Percentiles rank a stretch among this genome's conserved stretches.
Conservation (phyloP, 2,113 vertebrate genomes). For the Ameiurus melas region DNA sequence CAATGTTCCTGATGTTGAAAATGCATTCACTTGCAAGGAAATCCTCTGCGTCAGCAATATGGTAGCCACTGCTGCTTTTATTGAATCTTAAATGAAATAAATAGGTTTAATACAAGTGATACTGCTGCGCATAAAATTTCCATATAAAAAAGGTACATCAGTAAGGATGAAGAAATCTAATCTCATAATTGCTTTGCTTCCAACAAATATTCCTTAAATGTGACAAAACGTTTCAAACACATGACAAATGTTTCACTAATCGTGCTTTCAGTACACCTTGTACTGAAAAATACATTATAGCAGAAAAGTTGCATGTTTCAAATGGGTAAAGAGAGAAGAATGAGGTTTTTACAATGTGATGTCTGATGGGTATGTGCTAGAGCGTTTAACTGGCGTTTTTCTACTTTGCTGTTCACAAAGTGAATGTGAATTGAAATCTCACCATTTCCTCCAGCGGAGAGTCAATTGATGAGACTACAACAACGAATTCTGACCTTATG, state of each 20-base stretch:
- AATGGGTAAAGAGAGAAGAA: conserved; percentile 39
- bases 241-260: conserved; percentile 48
- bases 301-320: conserved; percentile 34
- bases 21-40: neutral
- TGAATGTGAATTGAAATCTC: conserved; percentile 59
- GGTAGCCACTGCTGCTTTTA: neutral
- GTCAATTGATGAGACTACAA: neutral
- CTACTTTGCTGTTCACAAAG: conserved; percentile 54
- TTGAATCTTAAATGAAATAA: conserved; percentile 2
- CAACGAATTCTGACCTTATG: neutral
- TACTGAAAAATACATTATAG: conserved; percentile 54
- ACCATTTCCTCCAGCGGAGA: conserved; percentile 50
- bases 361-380: conserved; percentile 14
- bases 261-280: conserved; percentile 50
- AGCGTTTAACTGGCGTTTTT: conserved; percentile 49
- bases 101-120: neutral
- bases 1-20: neutral
- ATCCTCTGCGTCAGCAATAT: neutral
- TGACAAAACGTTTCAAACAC: conserved; percentile 35
- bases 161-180: neutral
- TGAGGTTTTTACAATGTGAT: conserved; percentile 35
- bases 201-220: conserved; percentile 28
- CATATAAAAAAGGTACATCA: neutral
- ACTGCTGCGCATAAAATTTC: conserved; percentile 7
- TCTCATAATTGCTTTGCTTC: neutral